Base-by-base conservation (phyloP, 2,888 invertebrate species). In the Polydrusus tereticollis region DNA sequence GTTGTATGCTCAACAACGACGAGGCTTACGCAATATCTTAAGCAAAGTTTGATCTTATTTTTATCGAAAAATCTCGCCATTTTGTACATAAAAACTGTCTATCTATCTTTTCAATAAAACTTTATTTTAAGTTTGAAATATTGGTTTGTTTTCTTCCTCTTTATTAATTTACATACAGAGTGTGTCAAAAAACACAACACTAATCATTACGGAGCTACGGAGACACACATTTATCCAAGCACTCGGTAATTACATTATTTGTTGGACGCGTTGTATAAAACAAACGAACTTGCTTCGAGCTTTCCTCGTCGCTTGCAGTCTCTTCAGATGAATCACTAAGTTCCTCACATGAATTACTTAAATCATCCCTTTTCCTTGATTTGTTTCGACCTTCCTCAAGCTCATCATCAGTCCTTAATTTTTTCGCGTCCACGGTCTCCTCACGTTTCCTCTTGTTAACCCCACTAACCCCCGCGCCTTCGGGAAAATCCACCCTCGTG, bases 101-200 rank as follows among this genome's bases (percentile, higher is more conserved):
- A 50, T 50, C 47, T 47, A 21, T 47, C 26, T 55, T 55, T 55
- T 14, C 52, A 55, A 55, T 55, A 55, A 55, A 55, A 55, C 16
- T 29, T n/a, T n/a, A 23, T 26, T 29, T 23, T 29, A 55, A 55
- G 29, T 26, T 55, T 16, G 18, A 7, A 16, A 26, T 18, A 29
- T 0, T 29, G 12, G 10, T 8, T 47, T 29, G 52, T 29, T 55
- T 50, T 50, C 23, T 50, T 18, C 4, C 20, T 12, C 50, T 4
- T 50, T 20, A 45, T 18, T 2, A 45, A 21, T 12, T 8, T 12
- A n/a, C n/a, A n/a, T n/a, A n/a, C n/a, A n/a, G n/a, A n/a, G n/a
- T n/a, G n/a, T n/a, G n/a, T n/a, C n/a, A n/a, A n/a, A n/a, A n/a
- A n/a, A n/a, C n/a, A n/a, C n/a, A n/a, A n/a, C n/a, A n/a, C n/a